Base-by-base conservation (phyloP, 2,888 invertebrate species). In the Cephonodes hylas region DNA sequence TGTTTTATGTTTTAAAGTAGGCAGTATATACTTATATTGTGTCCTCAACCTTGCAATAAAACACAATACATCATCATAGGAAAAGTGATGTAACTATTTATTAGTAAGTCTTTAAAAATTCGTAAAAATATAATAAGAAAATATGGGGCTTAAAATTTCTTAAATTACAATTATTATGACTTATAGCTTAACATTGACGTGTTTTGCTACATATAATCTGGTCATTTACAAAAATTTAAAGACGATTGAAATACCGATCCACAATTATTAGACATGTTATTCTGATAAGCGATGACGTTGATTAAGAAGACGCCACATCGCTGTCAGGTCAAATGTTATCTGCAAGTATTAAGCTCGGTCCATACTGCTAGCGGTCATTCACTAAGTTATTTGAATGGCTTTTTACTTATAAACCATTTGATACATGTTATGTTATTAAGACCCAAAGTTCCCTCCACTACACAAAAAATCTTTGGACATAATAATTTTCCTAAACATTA, bases 321-420 rank as follows among this genome's bases (percentile, higher is more conserved):
- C 68, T 64, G 70, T 62, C 59, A 63, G 61, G 73, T 72, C 67
- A 73, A 58, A 42, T 22, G 56, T 58, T 71, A 72, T 71, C 71
- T 57, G 56, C 59, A 63, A 42, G 57, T 48, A 58, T 56, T 42
- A 65, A 59, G 58, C 25, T 8, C 13, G 25, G 60, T 53, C 25
- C 42, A 25, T 18, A 38, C 23, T 53, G 23, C 60, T 13, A 42
- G 27, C 48, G 48, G 3, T 18, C 20, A 34, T 31, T 27, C 18
- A 3, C 15, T 15, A 31, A 27, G 1, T 6, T 7, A 20, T 20
- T 18, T 20, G 20, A 20, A 20, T 20, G 7, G 20, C 7, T 1
- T 44, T 44, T 20, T 18, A 42, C 34, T 10, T 34, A n/a, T n/a
- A n/a, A n/a, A n/a, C n/a, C n/a, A n/a, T n/a, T n/a, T n/a, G n/a